phyloP scores from a whole-genome alignment of 2,888 invertebrate genomes.

The Sympetrum striolatum region DNA sequence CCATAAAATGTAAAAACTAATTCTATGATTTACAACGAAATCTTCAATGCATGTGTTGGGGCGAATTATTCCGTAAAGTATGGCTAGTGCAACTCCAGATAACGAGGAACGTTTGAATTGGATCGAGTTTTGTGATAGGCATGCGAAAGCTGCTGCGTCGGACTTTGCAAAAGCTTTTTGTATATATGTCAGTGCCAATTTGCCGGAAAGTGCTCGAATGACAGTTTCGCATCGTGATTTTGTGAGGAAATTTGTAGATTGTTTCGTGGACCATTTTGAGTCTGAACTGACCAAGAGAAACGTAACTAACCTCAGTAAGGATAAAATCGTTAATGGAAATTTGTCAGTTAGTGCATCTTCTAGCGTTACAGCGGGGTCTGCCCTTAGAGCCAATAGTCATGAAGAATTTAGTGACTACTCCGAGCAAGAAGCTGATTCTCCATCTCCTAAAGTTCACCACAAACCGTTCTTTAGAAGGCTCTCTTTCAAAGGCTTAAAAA shows the following conservation, averaged over 20 bases:
- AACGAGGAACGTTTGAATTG: constrained; percentile 59
- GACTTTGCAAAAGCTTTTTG: constrained; percentile 89
- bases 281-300: constrained; percentile 67
- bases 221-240: constrained; percentile 79
- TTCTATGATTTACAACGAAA: not conserved
- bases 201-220: constrained; percentile 70
- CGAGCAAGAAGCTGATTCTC: constrained; percentile 71
- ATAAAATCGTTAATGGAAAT: constrained; percentile 60
- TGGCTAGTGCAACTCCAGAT: constrained; percentile 44
- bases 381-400: constrained; percentile 53
- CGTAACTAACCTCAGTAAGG: constrained; percentile 54
- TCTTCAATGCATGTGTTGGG: not conserved
- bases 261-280: constrained; percentile 85
- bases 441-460: constrained; percentile 79
- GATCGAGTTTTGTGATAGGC: constrained; percentile 87
- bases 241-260: constrained; percentile 81
- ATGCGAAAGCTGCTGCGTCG: constrained; percentile 82
- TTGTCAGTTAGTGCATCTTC: constrained; percentile 39
- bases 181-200: constrained; percentile 75
- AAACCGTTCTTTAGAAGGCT: constrained; percentile 86
- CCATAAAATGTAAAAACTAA: not conserved
- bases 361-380: constrained; percentile 44
- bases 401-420: constrained; percentile 70
- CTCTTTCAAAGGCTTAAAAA: constrained; percentile 86
- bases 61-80: not conserved